Percentiles rank a stretch among this genome's conserved stretches.
These are phyloP conservation scores for Cryptomyrus ogoouensis DNA, from an alignment of 2,113 vertebrate species.

Conservation along the genomic window DNA sequence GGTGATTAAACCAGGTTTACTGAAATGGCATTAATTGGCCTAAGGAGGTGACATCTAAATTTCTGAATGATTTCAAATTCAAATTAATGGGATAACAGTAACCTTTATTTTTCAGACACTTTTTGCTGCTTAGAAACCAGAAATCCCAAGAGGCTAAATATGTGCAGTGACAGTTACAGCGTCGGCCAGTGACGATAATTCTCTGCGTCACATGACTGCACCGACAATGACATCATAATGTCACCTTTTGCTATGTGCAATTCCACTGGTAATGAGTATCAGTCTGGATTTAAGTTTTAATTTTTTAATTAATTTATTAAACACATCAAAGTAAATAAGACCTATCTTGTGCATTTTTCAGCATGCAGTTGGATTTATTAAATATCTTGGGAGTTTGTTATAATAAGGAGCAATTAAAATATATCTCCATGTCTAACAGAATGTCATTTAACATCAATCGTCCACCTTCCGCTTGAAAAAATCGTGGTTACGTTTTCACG, in stretches of 20 bases:
- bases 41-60: neutral
- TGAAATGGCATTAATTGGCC: neutral
- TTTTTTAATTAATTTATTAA: neutral
- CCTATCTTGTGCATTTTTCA: neutral
- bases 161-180: neutral
- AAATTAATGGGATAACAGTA: neutral
- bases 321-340: neutral
- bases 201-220: neutral
- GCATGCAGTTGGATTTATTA: neutral
- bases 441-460: neutral
- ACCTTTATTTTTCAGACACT: neutral
- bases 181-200: neutral
- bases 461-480: neutral
- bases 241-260: neutral
- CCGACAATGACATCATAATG: slow-evolving; percentile 2
- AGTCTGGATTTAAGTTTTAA: neutral
- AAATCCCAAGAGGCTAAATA: neutral
- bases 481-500: neutral
- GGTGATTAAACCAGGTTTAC: neutral
- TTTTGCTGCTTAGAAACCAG: neutral
- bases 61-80: neutral
- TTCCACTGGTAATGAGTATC: neutral
- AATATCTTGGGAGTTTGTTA: neutral
- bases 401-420: neutral
- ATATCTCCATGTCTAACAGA: neutral